phyloP scores from a whole-genome alignment of 2,113 vertebrate genomes.

The Dipodomys spectabilis region DNA sequence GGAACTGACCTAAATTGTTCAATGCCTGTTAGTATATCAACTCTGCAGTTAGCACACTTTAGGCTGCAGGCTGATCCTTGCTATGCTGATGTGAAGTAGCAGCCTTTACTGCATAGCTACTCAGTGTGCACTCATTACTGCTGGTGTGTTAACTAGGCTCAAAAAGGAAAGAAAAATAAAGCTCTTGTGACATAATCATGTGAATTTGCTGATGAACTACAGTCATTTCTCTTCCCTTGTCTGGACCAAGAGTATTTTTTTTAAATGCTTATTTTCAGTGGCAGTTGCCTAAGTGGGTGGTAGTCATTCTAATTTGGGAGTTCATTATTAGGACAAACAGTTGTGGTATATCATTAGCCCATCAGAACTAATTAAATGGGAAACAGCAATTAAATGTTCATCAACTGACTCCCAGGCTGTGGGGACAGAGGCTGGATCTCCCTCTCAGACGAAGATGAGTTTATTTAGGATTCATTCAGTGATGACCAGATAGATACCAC shows the following conservation, averaged over 20 bases:
- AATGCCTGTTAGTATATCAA: slow-evolving; percentile 86
- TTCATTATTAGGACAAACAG: slow-evolving; percentile 98
- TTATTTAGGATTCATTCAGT: slow-evolving; percentile 69
- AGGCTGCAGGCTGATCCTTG: slow-evolving; percentile 85
- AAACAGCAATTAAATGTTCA: slow-evolving; percentile 95
- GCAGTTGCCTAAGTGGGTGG: slow-evolving; percentile 94
- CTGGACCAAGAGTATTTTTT: slow-evolving; percentile 84
- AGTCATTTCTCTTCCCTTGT: slow-evolving; percentile 85
- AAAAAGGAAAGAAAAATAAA: slow-evolving; percentile 85
- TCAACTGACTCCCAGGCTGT: slow-evolving; percentile 90
- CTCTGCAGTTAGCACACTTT: slow-evolving; percentile 87
- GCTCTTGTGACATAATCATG: slow-evolving; percentile 86
- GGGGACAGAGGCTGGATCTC: slow-evolving; percentile 88
- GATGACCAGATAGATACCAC: slow-evolving; percentile 73
- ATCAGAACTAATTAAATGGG: slow-evolving; percentile 99
- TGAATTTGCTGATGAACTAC: slow-evolving; percentile 85
- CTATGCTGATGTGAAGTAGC: slow-evolving; percentile 86
- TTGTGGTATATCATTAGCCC: slow-evolving; percentile 96
- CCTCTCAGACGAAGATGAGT: slow-evolving; percentile 81
- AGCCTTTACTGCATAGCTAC: slow-evolving; percentile 86
- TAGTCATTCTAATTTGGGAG: slow-evolving; percentile 94
- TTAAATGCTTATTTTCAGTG: slow-evolving; percentile 89
- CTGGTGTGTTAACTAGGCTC: slow-evolving; percentile 84
- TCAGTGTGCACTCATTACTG: slow-evolving; percentile 80
- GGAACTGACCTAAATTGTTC: slow-evolving; percentile 91